These are phyloP conservation scores for Peromyscus polionotus DNA, from an alignment of 2,113 vertebrate species.

Conservation along the genomic window DNA sequence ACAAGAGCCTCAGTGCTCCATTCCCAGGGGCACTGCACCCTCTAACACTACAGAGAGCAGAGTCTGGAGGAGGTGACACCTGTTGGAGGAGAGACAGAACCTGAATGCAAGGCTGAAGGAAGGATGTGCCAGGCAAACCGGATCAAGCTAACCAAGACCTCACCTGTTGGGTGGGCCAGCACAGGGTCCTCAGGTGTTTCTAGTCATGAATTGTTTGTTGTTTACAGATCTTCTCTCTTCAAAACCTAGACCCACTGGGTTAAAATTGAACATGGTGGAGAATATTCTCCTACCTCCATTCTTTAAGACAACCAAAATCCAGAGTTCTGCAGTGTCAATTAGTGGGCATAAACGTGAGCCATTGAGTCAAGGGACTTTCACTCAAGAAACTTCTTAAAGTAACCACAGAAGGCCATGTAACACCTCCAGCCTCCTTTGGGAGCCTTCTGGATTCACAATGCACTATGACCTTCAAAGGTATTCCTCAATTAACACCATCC, in stretches of 20 bases:
- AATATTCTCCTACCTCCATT: neutral
- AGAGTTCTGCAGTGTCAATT: neutral
- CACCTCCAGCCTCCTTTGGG: neutral
- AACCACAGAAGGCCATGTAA: neutral
- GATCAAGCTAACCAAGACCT: neutral
- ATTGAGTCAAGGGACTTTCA: neutral
- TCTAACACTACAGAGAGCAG: neutral
- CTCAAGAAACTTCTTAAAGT: neutral
- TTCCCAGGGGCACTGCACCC: neutral
- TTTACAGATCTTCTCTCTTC: neutral
- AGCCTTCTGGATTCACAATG: neutral
- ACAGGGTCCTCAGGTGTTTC: neutral
- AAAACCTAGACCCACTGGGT: neutral
- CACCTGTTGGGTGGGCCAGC: neutral
- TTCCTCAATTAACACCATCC: neutral
- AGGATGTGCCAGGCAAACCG: neutral
- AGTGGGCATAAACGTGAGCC: neutral
- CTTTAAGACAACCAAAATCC: neutral
- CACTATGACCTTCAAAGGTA: neutral
- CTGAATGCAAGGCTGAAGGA: neutral
- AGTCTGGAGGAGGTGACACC: neutral
- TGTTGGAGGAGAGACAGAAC: neutral
- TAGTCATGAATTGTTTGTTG: neutral
- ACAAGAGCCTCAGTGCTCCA: neutral
- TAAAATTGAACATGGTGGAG: neutral